Base-by-base conservation (phyloP, 2,797 vertebrate species). In the Arnoldichthys spilopterus region DNA sequence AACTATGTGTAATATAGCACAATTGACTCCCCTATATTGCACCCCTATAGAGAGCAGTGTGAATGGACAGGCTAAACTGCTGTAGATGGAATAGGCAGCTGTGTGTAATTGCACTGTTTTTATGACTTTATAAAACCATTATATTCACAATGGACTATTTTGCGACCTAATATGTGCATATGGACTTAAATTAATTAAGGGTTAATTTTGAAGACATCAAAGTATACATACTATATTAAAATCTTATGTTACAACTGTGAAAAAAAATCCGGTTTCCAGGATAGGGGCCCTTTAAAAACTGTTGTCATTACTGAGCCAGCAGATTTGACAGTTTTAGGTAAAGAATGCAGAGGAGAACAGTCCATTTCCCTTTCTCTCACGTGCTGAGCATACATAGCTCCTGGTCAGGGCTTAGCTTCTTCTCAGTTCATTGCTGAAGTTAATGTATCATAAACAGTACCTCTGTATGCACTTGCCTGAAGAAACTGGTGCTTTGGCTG, bases 371-470 rank as follows among this genome's bases (percentile, higher is more conserved):
- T 61, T 77, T 70, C 53, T 62, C 30, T 68, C n/a, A 53, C 32
- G 26, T 77, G 78, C 61, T 81, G 51, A 61, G 67, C 70, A 59
- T 67, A 56, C 40, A 69, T 26, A 66, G 71, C 67, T 56, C 61
- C n/a, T 71, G 34, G 72, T 37, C 1, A 8, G 62, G 22, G 24
- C 15, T 63, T 47, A 49, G 69, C 75, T 82, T 56, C 63, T 74
- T 72, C 24, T 8, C 22, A 43, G 51, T 68, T 74, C 68, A 70
- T 79, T 81, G 63, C 74, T 58, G 71, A 83, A 83, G 81, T 32
- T 78, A 62, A 66, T 68, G 64, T 78, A 68, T 74, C 71, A 74
- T 61, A 81, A 77, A 72, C 32, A 76, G 69, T 80, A 63, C 37
- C 58, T 64, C 63, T 72, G 76, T 68, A 69, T 16, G 61, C 30